Base-by-base conservation (phyloP, 1,140 invertebrate species). In the Aradophagus sp. region DNA sequence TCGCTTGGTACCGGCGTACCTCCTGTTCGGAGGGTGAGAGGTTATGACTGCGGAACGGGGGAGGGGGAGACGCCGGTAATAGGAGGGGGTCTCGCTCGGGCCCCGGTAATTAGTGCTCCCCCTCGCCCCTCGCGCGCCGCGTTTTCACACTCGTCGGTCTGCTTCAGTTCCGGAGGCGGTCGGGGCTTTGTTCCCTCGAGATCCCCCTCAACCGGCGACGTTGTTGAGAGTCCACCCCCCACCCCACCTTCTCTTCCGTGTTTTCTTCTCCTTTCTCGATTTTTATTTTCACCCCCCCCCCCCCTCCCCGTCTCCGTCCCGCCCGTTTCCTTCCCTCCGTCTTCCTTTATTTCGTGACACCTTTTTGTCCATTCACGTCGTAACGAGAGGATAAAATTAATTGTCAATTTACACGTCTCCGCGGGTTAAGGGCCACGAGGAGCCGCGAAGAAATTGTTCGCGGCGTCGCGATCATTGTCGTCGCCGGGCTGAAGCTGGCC, bases 31-130 rank as follows among this genome's bases (percentile, higher is more conserved):
- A n/a, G n/a, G n/a, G n/a, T n/a, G n/a, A n/a, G n/a, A n/a, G n/a
- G n/a, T n/a, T n/a, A n/a, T n/a, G n/a, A n/a, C n/a, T n/a, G n/a
- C n/a, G n/a, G n/a, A n/a, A n/a, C n/a, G n/a, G n/a, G n/a, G n/a
- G n/a, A n/a, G n/a, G n/a, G n/a, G n/a, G n/a, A n/a, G n/a, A n/a
- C n/a, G n/a, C n/a, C n/a, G n/a, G n/a, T n/a, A n/a, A n/a, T n/a
- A n/a, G n/a, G n/a, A n/a, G n/a, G n/a, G n/a, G n/a, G n/a, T n/a
- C n/a, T 62, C 45, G 52, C 6, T 50, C 31, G 45, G 44, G 62
- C 52, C 62, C 44, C 58, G 44, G 58, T 56, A 70, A 70, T 63
- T 70, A 70, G 59, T 63, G 45, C n/a, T n/a, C n/a, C n/a, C n/a
- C n/a, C n/a, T n/a, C n/a, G n/a, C n/a, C n/a, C n/a, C n/a, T n/a